Evolutionary conservation across 2,797 vertebrate species (phyloP).

Genomic region (Rhinophrynus dorsalis): DNA sequence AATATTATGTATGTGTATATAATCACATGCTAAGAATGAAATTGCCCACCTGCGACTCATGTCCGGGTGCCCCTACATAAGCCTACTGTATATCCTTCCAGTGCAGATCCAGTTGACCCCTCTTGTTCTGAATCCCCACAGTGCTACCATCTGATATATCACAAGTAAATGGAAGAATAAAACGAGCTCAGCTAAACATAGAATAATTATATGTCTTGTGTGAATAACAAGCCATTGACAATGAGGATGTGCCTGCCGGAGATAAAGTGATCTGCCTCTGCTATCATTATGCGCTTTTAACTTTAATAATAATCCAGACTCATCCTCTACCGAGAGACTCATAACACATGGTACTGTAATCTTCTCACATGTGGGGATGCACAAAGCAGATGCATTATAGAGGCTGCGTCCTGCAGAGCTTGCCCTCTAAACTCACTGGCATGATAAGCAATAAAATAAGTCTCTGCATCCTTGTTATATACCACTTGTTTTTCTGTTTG

Average conservation of each 20-base stretch:
- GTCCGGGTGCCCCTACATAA: too few species aligned
- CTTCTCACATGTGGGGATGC: neutral
- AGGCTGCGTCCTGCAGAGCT: neutral
- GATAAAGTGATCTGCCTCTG: neutral
- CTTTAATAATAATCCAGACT: slow-evolving; percentile 22
- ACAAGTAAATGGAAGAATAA: neutral
- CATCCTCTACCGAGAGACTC: neutral
- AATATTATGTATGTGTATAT: too few species aligned
- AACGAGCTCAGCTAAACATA: slow-evolving; percentile 5
- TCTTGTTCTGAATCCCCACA: neutral
- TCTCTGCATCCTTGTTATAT: neutral
- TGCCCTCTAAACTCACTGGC: neutral
- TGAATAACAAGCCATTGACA: slow-evolving; percentile 3
- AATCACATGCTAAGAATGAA: too few species aligned
- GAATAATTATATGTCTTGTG: slow-evolving; percentile 18
- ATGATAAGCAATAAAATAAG: neutral
- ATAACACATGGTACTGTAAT: neutral
- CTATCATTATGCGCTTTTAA: slow-evolving; percentile 14
- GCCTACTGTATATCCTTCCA: too few species aligned
- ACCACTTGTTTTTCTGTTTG: slow-evolving; percentile 52
- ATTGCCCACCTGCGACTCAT: too few species aligned
- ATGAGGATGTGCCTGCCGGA: neutral
- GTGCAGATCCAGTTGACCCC: neutral
- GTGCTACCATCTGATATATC: neutral
- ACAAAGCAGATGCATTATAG: too few species aligned